Evolutionary conservation across 2,888 invertebrate genomes (phyloP).

Genomic region (Salticus scenicus): DNA sequence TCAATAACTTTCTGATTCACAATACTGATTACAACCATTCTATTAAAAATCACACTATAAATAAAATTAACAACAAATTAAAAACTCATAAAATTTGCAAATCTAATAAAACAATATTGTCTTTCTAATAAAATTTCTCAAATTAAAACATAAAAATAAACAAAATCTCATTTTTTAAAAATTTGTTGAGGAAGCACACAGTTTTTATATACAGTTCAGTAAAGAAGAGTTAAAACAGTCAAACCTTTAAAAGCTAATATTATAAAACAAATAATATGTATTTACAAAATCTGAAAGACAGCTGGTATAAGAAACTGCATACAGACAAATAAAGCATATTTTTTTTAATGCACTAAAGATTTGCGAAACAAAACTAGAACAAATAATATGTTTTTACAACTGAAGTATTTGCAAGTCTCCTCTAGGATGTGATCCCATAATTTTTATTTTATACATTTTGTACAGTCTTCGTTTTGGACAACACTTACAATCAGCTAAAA

Average conservation of each 20-base stretch:
- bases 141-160: no score
- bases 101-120: no score
- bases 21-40: no score
- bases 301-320: neutral
- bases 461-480: neutral
- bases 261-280: neutral
- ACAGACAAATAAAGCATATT: neutral
- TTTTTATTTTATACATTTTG: neutral
- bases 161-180: no score
- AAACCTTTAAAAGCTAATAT: neutral
- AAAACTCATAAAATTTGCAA: no score
- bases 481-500: neutral
- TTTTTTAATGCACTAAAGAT: neutral
- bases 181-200: neutral
- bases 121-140: no score
- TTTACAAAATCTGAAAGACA: conserved; percentile 6
- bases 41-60: no score
- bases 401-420: neutral
- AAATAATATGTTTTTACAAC: neutral
- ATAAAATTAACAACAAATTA: no score
- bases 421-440: neutral
- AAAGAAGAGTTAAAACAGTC: neutral
- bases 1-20: no score
- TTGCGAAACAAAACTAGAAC: neutral
- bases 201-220: neutral